Percentiles rank a stretch among this genome's conserved stretches.
Conservation (phyloP, 2,888 invertebrate species). For the Pecten maximus region DNA sequence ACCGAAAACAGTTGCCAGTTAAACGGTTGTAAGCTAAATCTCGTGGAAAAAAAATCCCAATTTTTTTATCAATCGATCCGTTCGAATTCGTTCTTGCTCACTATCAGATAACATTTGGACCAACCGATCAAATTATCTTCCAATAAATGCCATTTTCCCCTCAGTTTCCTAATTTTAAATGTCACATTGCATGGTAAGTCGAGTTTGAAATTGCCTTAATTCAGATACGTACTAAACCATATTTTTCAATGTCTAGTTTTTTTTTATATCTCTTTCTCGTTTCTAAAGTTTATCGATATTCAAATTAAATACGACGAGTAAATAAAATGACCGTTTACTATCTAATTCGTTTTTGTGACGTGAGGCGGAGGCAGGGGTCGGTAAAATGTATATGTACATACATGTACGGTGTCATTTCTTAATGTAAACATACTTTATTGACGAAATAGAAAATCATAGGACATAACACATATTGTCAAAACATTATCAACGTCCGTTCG, state of each 20-base stretch:
- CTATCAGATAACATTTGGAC: neutral
- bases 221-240: neutral
- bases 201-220: neutral
- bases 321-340: neutral
- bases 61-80: neutral
- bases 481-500: too few relatives aligned
- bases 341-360: too few relatives aligned
- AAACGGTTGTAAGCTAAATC: neutral
- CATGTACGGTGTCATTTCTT: too few relatives aligned
- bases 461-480: too few relatives aligned
- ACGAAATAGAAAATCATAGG: too few relatives aligned
- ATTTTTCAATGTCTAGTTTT: neutral
- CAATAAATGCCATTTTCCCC: slow-evolving; percentile 8
- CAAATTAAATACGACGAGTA: neutral
- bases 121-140: neutral
- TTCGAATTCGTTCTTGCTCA: neutral
- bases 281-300: too few relatives aligned
- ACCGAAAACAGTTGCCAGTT: neutral
- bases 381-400: too few relatives aligned
- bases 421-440: too few relatives aligned
- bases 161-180: neutral
- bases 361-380: too few relatives aligned
- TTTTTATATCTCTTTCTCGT: neutral
- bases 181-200: neutral
- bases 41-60: neutral